A percentile compares a stretch with the other conserved stretches of the same genome.
These are phyloP conservation scores for Archips crataeganus DNA, from an alignment of 2,888 invertebrate genomes.

Conservation along the genomic window DNA sequence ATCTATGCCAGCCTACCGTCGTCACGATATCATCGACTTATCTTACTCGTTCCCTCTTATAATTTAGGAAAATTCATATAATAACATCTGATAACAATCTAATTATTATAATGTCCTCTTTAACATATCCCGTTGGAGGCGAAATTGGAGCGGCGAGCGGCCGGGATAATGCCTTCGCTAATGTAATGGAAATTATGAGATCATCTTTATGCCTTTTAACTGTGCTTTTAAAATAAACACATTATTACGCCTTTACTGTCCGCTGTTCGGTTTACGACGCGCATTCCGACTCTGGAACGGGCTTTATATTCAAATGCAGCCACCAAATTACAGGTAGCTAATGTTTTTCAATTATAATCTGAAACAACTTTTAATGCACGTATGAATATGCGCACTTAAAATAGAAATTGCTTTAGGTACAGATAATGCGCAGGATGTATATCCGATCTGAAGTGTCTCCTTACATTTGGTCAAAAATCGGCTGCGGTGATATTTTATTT, in stretches of 20 bases:
- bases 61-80: constrained; percentile 84
- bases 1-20: constrained; percentile 77
- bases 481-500: constrained; percentile 21
- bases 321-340: constrained; percentile 51
- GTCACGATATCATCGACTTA: constrained; percentile 81
- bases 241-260: constrained; percentile 61
- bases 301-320: constrained; percentile 57
- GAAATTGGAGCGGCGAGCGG: constrained; percentile 74
- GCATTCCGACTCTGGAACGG: constrained; percentile 53
- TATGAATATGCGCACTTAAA: constrained; percentile 20
- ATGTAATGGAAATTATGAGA: constrained; percentile 80
- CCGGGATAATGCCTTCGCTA: constrained; percentile 77
- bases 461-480: constrained; percentile 6
- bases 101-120: constrained; percentile 85
- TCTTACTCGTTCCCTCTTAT: constrained; percentile 78
- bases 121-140: constrained; percentile 81
- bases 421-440: constrained; percentile 2
- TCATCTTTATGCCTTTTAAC: constrained; percentile 76
- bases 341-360: constrained; percentile 59
- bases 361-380: constrained; percentile 48
- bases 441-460: background rate
- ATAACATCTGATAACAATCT: constrained; percentile 85
- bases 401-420: constrained; percentile 22
- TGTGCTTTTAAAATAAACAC: constrained; percentile 82
- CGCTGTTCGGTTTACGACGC: constrained; percentile 54